These are phyloP conservation scores for Bambusicola thoracicus DNA, from an alignment of 2,113 vertebrate species.

Conservation along the genomic window DNA sequence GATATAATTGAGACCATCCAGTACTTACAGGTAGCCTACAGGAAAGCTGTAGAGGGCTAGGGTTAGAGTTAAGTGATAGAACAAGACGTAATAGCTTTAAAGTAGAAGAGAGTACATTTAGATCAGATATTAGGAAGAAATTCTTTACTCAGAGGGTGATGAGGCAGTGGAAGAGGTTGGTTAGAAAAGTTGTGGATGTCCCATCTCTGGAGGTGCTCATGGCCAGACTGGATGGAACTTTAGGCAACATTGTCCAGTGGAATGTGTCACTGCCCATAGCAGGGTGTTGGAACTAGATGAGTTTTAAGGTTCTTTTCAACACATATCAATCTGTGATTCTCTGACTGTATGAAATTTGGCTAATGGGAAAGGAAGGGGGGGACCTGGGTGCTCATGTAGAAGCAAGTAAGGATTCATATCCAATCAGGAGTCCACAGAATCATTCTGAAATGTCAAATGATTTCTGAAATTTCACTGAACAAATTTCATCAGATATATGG, in stretches of 20 bases:
- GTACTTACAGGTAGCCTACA: not conserved
- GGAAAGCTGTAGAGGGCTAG: not conserved
- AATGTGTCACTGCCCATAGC: not conserved
- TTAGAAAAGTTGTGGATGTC: not conserved
- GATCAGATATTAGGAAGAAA: not conserved
- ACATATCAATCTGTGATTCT: not conserved
- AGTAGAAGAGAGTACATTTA: not conserved
- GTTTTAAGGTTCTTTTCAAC: not conserved
- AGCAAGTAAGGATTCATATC: not conserved
- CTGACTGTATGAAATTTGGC: not conserved
- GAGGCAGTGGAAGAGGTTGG: not conserved
- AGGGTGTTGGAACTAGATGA: not conserved
- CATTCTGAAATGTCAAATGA: not conserved
- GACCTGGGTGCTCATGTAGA: accelerated
- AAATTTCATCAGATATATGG: not conserved
- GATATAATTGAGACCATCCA: not conserved
- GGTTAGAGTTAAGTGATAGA: not conserved
- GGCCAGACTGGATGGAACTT: not conserved
- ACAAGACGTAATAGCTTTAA: not conserved
- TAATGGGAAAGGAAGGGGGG: not conserved
- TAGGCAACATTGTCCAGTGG: not conserved
- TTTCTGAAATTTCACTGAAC: not conserved
- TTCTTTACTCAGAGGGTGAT: not conserved
- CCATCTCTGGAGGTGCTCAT: not conserved
- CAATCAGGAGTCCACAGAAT: accelerated